Evolutionary conservation across 2,888 invertebrate species (phyloP), one percentile per base, ranked within the genome.

Genomic region (Tupiocoris notatus): DNA sequence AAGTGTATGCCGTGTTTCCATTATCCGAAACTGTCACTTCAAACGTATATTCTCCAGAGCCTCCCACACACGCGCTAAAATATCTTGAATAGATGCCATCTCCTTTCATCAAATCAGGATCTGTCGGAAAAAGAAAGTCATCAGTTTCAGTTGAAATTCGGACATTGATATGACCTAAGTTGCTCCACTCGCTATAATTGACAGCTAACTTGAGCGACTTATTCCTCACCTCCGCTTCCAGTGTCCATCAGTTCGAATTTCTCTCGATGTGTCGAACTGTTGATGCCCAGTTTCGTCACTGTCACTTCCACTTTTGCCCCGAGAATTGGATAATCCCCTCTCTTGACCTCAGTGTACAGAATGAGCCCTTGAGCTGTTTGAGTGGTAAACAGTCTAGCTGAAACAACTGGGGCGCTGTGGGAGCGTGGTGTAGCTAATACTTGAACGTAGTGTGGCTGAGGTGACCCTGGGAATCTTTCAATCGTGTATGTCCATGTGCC

Each of bases 51-150:
- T 84, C 81, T 17, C 87, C 87, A 39, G 85, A 83, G 68, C 82
- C 82, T 64, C 84, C 83, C 21, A 83, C 83, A 2, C 84, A 83
- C n/a, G 87, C 86, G 78, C 84, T 86, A 79, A 88, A 87, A 81
- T 88, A 89, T 62, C 88, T 85, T 0, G 89, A 87, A 81, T 90
- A 90, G 12, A 90, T 85, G 0, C 90, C 90, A 82, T 90, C 90
- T 0, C 88, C 87, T 82, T 85, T 86, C 21, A 87, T 87, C 23
- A 89, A 85, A 82, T 90, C 90, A 0, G 89, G 89, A 83, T 89
- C 89, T 86, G 80, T 17, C 17, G 59, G 20, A 59, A 59, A 12
- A 59, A 7, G 59, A 6, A n/a, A n/a, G n/a, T n/a, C n/a, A n/a
- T n/a, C n/a, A n/a, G n/a, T n/a, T n/a, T n/a, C n/a, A n/a, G n/a